These are phyloP conservation scores for Darevskia nairensis DNA, from an alignment of 2,797 vertebrate species.

Conservation along the genomic window DNA sequence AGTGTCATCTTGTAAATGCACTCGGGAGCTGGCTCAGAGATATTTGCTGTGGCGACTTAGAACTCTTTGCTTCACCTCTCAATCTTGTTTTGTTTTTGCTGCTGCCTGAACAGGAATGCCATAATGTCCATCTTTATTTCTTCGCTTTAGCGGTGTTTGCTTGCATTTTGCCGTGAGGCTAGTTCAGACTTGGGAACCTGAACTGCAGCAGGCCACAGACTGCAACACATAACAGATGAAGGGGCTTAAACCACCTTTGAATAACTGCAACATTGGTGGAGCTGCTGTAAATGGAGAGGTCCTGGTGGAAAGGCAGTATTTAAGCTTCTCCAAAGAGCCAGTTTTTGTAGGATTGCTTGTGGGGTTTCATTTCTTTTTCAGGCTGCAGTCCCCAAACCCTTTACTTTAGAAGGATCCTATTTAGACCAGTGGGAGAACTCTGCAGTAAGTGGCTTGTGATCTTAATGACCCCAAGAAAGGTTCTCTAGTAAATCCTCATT, in stretches of 20 bases:
- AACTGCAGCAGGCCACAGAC: background rate
- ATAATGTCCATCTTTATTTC: background rate
- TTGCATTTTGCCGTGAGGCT: background rate
- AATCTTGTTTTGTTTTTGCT: background rate
- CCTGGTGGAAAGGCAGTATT: constrained; percentile 25
- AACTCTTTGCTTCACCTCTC: background rate
- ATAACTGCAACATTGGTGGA: background rate
- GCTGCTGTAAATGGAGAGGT: background rate
- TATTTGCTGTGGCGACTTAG: background rate
- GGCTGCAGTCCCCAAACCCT: background rate
- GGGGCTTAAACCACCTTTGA: constrained; percentile 9
- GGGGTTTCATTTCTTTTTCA: background rate
- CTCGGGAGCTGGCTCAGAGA: background rate
- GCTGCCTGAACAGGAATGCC: background rate
- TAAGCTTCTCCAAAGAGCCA: constrained; percentile 51
- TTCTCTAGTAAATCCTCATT: constrained; percentile 61
- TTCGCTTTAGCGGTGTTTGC: fast-evolving
- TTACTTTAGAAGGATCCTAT: background rate
- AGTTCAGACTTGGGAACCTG: background rate
- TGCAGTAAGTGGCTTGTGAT: constrained; percentile 7
- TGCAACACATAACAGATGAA: constrained; percentile 51
- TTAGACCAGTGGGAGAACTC: background rate
- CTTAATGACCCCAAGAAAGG: constrained; percentile 45
- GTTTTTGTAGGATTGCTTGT: constrained; percentile 31
- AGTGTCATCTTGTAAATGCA: background rate